Percentiles rank a stretch among this genome's conserved stretches.
Evolutionary conservation across 2,113 vertebrate genomes (phyloP).

Genomic region (Hemibagrus wyckioides): DNA sequence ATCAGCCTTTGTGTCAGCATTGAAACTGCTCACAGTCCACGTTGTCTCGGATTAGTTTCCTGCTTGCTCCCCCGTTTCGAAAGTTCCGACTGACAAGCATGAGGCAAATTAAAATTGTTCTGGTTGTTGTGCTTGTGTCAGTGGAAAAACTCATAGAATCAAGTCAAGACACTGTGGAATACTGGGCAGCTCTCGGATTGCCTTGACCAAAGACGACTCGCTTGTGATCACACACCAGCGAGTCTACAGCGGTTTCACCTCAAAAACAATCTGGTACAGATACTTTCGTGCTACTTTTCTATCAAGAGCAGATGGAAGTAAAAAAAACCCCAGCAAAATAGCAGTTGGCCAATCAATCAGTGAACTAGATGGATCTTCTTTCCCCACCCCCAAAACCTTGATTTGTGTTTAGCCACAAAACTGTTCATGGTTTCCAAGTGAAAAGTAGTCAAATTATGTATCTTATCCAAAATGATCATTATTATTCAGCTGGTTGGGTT

Average conservation of each 20-base stretch:
- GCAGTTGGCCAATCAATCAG: constrained; percentile 38
- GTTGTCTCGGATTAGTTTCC: constrained; percentile 38
- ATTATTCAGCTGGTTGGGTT: constrained; percentile 7
- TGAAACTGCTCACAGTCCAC: constrained; percentile 25
- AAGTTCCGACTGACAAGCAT: constrained; percentile 56
- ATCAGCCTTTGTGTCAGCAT: constrained; percentile 13
- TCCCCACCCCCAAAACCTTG: background rate
- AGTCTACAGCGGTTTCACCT: constrained; percentile 40
- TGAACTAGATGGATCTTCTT: constrained; percentile 32
- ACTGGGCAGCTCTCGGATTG: constrained; percentile 40
- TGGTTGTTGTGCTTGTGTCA: constrained; percentile 50
- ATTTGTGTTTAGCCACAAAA: constrained; percentile 50
- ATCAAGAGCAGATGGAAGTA: constrained; percentile 57
- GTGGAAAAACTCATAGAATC: constrained; percentile 49
- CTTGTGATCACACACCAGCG: constrained; percentile 32
- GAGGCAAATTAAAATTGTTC: constrained; percentile 43
- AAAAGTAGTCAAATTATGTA: constrained; percentile 26
- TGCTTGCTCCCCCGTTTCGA: constrained; percentile 15
- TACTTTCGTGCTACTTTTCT: constrained; percentile 42
- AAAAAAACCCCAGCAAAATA: constrained; percentile 18
- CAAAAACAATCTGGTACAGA: constrained; percentile 23
- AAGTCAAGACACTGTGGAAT: constrained; percentile 40
- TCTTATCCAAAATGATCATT: constrained; percentile 28
- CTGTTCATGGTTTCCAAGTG: constrained; percentile 37
- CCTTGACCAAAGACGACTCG: constrained; percentile 41